Conservation (phyloP, 2,113 vertebrate species). For the Crotalus helleri region DNA sequence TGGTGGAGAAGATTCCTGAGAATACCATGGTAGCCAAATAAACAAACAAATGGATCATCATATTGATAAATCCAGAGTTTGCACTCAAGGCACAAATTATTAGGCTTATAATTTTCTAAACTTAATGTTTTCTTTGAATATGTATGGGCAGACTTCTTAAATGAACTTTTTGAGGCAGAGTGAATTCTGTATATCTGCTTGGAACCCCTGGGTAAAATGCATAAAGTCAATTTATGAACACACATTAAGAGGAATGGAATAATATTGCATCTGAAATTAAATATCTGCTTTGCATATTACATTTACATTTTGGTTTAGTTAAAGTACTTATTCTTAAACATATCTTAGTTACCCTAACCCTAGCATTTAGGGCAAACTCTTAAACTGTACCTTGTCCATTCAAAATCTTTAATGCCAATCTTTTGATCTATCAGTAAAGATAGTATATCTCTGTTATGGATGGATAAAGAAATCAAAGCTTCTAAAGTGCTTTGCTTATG, state of each 20-base stretch:
- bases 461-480: constrained; percentile 52
- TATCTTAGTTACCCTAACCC: neutral
- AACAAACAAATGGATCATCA: no score
- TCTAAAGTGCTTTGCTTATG: constrained; percentile 55
- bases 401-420: constrained; percentile 61
- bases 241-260: neutral
- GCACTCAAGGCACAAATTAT: no score
- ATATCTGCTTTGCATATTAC: neutral
- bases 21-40: no score
- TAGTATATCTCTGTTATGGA: constrained; percentile 64
- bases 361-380: neutral
- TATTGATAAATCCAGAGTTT: no score
- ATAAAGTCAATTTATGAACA: neutral
- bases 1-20: no score
- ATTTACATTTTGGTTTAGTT: neutral
- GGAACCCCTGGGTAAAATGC: neutral
- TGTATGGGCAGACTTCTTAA: no score
- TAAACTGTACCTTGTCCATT: constrained; percentile 65
- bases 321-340: neutral
- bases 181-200: neutral
- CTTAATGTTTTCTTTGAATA: no score
- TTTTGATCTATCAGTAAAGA: constrained; percentile 46
- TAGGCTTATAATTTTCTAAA: no score
- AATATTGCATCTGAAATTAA: neutral
- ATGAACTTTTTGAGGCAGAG: neutral